Conservation (phyloP, 2,888 invertebrate genomes). For the Plebejus melissa region DNA sequence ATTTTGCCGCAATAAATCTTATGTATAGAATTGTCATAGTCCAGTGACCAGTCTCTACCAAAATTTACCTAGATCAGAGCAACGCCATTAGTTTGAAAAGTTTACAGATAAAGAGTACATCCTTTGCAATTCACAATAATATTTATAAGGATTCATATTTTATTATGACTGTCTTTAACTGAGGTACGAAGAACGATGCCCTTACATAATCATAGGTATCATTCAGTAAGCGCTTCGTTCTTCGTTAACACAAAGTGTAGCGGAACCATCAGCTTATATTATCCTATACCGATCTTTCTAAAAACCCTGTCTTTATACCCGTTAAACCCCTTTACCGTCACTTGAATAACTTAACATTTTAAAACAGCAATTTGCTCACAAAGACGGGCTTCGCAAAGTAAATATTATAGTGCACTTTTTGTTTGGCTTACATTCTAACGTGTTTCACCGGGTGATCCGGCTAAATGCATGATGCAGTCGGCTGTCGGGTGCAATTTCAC, state of each 20-base stretch:
- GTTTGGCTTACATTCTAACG: conserved; percentile 10
- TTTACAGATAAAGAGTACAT: too few relatives aligned
- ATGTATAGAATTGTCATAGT: not conserved
- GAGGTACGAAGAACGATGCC: too few relatives aligned
- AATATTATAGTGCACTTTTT: conserved; percentile 23
- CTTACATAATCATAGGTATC: too few relatives aligned
- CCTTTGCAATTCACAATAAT: too few relatives aligned
- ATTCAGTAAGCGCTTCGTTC: not conserved
- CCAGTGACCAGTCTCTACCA: not conserved
- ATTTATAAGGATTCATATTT: too few relatives aligned
- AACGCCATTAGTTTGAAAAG: too few relatives aligned
- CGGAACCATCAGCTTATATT: not conserved
- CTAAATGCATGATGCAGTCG: conserved; percentile 26
- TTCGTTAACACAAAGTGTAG: not conserved
- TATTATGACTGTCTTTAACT: too few relatives aligned
- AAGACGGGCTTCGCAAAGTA: conserved; percentile 9
- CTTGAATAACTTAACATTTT: conserved; percentile 7
- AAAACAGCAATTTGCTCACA: conserved; percentile 12
- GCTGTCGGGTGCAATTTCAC: not conserved
- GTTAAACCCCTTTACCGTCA: conserved; percentile 3
- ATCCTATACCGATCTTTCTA: not conserved
- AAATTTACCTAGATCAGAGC: not conserved
- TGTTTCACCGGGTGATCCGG: conserved; percentile 15
- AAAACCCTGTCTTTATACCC: not conserved
- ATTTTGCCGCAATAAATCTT: not conserved